Evolutionary conservation across 2,888 invertebrate species (phyloP), one percentile per base, ranked within the genome.

Genomic region (Cylloceria caligata): DNA sequence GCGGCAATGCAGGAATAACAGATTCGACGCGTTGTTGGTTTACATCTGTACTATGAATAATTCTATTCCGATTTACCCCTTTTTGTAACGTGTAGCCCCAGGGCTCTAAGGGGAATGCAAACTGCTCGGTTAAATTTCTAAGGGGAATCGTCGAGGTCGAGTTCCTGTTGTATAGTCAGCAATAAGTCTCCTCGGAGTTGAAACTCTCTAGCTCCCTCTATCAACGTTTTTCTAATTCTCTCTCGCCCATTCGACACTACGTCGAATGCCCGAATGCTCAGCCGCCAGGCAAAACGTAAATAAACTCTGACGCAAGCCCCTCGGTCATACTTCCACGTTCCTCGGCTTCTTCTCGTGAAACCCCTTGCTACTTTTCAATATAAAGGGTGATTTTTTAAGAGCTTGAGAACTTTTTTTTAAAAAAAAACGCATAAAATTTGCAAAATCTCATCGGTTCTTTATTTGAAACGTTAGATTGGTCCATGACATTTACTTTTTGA

Each of bases 211-310:
- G 19, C 67, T 75, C 82, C 45, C 45, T 80, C 52, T 27, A 24
- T 11, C 21, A 60, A 36, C 34, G 47, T 80, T 78, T 85, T 87
- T 89, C 86, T 85, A 85, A 86, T 83, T 86, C 80, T 83, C 83
- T 69, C 72, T 60, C 67, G n/a, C 69, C 77, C 83, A 77, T 62
- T 57, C 76, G 76, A 57, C 80, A 83, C 78, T 68, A 75, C 74
- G 47, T 72, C 81, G 84, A 90, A 89, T 89, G 91, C 89, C 83
- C 88, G 87, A 88, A 87, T 91, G 90, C 89, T 90, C 91, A 91
- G 92, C 91, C 91, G 90, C 82, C 87, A 89, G 91, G 91, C 91
- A 90, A 90, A 91, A 90, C 88, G 91, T 90, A 91, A 92, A 92
- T 92, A 91, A 90, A 91, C 88, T 83, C 81, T 83, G 86, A 74